Conservation (phyloP, 2,888 invertebrate species). For the Iphiclides podalirius region DNA sequence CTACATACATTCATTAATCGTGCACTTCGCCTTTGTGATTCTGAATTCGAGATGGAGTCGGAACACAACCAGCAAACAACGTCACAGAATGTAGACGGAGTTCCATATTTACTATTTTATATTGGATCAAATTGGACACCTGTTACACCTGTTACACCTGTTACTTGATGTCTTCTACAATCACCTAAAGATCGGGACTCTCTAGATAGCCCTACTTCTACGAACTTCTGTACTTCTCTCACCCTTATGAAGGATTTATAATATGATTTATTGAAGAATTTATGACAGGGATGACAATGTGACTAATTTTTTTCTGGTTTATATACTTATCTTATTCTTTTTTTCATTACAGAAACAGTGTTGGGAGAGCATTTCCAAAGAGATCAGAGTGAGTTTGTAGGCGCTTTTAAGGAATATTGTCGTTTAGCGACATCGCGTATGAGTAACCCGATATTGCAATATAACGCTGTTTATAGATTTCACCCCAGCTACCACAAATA, state of each 20-base stretch:
- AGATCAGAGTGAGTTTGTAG: slow-evolving; percentile 6
- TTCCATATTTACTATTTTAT: no score
- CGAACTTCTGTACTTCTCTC: not conserved
- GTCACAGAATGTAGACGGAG: no score
- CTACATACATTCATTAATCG: no score
- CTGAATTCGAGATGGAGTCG: no score
- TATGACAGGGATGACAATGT: no score
- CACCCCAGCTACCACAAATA: not conserved
- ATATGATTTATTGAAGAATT: no score
- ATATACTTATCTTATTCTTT: no score
- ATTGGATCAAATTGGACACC: not conserved
- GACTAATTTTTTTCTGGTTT: no score
- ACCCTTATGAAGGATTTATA: no score
- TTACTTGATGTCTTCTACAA: not conserved
- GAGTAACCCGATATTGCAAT: slow-evolving; percentile 15
- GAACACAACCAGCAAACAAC: no score
- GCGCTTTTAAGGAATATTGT: slow-evolving; percentile 5
- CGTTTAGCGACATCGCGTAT: slow-evolving; percentile 6
- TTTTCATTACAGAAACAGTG: slow-evolving; percentile 15
- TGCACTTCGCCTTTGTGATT: no score
- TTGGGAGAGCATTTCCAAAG: slow-evolving; percentile 4
- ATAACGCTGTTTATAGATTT: slow-evolving; percentile 3
- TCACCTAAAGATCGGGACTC: not conserved
- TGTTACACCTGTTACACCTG: not conserved
- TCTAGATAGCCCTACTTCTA: not conserved